phyloP scores from a whole-genome alignment of 1,140 invertebrate genomes.

The Tetranychus urticae region DNA sequence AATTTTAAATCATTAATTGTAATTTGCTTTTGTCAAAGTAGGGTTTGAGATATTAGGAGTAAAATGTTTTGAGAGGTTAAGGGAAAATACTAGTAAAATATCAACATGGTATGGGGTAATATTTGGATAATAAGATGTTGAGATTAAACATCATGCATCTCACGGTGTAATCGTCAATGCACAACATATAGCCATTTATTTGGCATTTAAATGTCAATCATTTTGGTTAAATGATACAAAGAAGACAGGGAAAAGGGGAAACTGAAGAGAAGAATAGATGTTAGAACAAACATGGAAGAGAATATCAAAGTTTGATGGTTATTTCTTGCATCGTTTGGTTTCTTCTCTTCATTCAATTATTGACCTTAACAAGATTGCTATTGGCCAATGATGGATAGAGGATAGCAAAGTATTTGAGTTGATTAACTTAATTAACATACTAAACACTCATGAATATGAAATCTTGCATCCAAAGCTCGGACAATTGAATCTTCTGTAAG shows the following conservation, averaged over 20 bases:
- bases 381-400: neutral
- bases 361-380: too few relatives aligned
- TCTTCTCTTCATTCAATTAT: too few relatives aligned
- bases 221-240: neutral
- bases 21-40: too few relatives aligned
- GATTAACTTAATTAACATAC: conserved; percentile 32
- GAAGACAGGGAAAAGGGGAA: neutral
- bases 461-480: conserved; percentile 62
- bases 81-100: neutral
- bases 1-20: neutral
- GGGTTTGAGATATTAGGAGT: too few relatives aligned
- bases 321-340: too few relatives aligned
- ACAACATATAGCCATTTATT: neutral
- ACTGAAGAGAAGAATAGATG: neutral
- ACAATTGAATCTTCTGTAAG: conserved; percentile 79
- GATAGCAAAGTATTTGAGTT: neutral
- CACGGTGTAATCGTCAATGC: neutral
- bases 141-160: too few relatives aligned
- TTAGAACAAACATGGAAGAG: neutral
- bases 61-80: neutral
- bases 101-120: neutral
- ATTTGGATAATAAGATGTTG: too few relatives aligned
- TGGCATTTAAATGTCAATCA: too few relatives aligned
- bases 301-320: neutral
- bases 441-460: conserved; percentile 58